phyloP scores from a whole-genome alignment of 2,797 vertebrate species.

The Notamacropus eugenii region DNA sequence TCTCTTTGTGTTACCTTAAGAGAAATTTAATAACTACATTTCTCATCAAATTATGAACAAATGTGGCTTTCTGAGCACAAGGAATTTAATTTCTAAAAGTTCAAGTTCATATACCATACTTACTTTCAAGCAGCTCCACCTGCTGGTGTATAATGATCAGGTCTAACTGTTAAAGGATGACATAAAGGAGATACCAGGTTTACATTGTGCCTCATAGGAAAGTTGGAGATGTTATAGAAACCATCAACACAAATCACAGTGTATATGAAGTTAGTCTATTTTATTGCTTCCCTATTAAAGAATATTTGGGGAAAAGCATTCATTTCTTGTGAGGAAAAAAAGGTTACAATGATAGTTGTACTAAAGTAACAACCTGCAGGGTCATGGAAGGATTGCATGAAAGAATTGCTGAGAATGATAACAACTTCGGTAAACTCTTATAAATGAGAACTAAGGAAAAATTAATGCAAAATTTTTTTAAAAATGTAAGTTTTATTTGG shows the following conservation, averaged over 20 bases:
- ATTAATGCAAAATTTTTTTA: background rate
- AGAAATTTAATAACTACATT: slow-evolving; percentile 5
- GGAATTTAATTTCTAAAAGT: slow-evolving; percentile 19
- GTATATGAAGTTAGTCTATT: background rate
- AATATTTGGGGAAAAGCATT: background rate
- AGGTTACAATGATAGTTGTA: slow-evolving; percentile 8
- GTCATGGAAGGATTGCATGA: slow-evolving; percentile 5
- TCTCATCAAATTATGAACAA: slow-evolving; percentile 9
- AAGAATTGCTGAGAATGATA: slow-evolving; percentile 13
- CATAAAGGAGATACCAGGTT: slow-evolving; percentile 55
- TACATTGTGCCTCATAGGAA: slow-evolving; percentile 8
- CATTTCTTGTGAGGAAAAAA: background rate
- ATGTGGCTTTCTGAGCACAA: background rate
- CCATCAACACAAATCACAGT: background rate
- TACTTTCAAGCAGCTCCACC: slow-evolving; percentile 96
- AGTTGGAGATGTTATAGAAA: background rate
- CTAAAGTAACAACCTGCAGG: slow-evolving; percentile 24
- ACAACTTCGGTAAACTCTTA: background rate
- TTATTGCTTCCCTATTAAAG: background rate
- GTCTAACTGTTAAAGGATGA: slow-evolving; percentile 89
- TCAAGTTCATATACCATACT: slow-evolving; percentile 43
- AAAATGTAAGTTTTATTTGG: background rate
- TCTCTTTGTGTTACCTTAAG: background rate
- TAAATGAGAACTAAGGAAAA: background rate
- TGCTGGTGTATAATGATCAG: slow-evolving; percentile 97